These are phyloP conservation scores for Steatocranus sp. DNA, from an alignment of 2,797 vertebrate species.

Conservation along the genomic window DNA sequence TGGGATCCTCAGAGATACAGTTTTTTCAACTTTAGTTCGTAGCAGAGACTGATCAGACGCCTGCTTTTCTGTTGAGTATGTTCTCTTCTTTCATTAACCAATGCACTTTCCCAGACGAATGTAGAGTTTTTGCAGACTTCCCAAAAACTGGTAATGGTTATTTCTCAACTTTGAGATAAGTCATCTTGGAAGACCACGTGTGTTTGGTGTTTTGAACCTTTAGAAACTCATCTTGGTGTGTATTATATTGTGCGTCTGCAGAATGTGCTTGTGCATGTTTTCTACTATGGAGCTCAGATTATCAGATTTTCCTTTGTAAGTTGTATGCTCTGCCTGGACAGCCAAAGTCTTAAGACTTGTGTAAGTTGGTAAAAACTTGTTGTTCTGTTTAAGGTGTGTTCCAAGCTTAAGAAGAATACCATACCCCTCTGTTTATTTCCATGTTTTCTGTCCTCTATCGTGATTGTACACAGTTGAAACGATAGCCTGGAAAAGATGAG, in stretches of 20 bases:
- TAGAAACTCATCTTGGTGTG: not conserved
- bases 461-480: not conserved
- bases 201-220: not conserved
- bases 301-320: not conserved
- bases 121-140: not conserved
- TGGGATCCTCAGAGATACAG: not conserved
- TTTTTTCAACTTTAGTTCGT: not conserved
- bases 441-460: not conserved
- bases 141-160: not conserved
- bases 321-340: not conserved
- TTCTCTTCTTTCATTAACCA: not conserved
- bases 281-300: not conserved
- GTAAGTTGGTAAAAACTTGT: not conserved
- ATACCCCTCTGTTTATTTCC: accelerated
- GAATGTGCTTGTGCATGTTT: not conserved
- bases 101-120: accelerated
- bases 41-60: not conserved
- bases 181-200: not conserved
- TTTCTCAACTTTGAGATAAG: not conserved
- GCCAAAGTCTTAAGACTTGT: not conserved
- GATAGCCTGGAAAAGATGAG: not conserved
- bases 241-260: not conserved
- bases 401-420: not conserved
- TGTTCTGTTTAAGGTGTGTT: not conserved
- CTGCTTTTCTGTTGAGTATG: not conserved